These are phyloP conservation scores for Australoheros scitulus DNA, from an alignment of 2,113 vertebrate species.

Conservation along the genomic window DNA sequence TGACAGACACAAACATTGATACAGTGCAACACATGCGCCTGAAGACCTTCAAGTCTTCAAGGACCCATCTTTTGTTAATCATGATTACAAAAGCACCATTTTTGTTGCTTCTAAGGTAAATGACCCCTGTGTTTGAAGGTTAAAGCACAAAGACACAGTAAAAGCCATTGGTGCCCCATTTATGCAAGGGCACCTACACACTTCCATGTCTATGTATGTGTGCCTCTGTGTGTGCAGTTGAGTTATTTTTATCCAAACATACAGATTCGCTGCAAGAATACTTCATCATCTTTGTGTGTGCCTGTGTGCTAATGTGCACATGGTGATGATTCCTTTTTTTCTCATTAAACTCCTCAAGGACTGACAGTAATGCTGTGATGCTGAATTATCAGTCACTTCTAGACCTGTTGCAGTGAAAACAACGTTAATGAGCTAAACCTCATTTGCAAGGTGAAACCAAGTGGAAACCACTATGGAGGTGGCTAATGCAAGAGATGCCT, in stretches of 20 bases:
- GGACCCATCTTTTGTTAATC: slow-evolving; percentile 12
- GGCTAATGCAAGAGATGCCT: slow-evolving; percentile 9
- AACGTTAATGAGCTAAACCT: slow-evolving; percentile 39
- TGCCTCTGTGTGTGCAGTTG: slow-evolving; percentile 30
- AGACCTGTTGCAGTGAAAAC: slow-evolving; percentile 48
- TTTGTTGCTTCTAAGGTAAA: slow-evolving; percentile 13
- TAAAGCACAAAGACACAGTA: slow-evolving; percentile 45
- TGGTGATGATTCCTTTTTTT: slow-evolving; percentile 30
- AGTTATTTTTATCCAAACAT: slow-evolving; percentile 41
- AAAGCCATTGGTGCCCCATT: slow-evolving; percentile 53
- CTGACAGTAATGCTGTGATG: slow-evolving; percentile 45
- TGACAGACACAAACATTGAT: neutral
- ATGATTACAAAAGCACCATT: slow-evolving; percentile 16
- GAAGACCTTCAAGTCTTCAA: neutral
- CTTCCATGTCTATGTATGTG: slow-evolving; percentile 15
- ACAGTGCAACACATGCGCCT: neutral
- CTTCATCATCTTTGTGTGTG: slow-evolving; percentile 15
- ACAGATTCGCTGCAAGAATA: slow-evolving; percentile 39
- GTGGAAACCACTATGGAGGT: slow-evolving; percentile 3
- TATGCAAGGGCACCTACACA: slow-evolving; percentile 55
- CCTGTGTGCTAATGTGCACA: neutral
- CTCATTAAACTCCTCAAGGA: slow-evolving; percentile 57
- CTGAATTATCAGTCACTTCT: slow-evolving; percentile 59
- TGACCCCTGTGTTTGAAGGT: slow-evolving; percentile 42
- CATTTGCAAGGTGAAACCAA: slow-evolving; percentile 56